Conservation (phyloP, 2,113 vertebrate genomes). For the Calonectris borealis region DNA sequence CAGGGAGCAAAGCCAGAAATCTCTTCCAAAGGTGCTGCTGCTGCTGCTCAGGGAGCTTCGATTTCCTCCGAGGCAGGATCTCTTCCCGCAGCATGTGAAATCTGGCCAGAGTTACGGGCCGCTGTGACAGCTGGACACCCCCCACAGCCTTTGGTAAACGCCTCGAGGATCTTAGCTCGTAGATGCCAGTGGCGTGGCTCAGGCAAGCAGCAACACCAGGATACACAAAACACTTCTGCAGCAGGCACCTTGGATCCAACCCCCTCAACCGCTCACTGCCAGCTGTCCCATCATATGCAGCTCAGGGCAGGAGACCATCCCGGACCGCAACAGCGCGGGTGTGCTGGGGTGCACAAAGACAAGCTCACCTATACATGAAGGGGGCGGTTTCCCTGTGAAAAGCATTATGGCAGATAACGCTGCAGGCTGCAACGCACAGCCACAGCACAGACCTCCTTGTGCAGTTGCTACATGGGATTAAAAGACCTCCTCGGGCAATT, state of each 20-base stretch:
- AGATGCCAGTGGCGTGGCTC: neutral
- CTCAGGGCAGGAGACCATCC: neutral
- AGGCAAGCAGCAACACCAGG: neutral
- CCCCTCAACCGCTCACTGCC: neutral
- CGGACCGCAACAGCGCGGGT: rapidly evolving
- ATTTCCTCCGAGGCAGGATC: neutral
- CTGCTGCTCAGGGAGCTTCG: neutral
- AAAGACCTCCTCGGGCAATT: neutral
- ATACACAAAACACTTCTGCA: neutral
- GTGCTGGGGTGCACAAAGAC: neutral
- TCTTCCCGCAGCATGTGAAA: neutral
- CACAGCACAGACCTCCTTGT: neutral
- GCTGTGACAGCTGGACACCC: neutral
- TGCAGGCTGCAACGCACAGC: neutral
- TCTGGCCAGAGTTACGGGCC: neutral
- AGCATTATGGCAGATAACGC: neutral
- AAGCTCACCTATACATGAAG: neutral
- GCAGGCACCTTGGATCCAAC: too few relatives aligned
- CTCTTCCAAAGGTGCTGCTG: neutral
- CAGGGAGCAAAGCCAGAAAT: neutral
- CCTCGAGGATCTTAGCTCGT: neutral
- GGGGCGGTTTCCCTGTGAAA: neutral
- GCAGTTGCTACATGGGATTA: neutral
- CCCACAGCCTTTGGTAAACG: rapidly evolving
- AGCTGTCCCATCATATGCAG: neutral